Conservation (phyloP, 2,113 vertebrate species). For the Chaetura pelagica region DNA sequence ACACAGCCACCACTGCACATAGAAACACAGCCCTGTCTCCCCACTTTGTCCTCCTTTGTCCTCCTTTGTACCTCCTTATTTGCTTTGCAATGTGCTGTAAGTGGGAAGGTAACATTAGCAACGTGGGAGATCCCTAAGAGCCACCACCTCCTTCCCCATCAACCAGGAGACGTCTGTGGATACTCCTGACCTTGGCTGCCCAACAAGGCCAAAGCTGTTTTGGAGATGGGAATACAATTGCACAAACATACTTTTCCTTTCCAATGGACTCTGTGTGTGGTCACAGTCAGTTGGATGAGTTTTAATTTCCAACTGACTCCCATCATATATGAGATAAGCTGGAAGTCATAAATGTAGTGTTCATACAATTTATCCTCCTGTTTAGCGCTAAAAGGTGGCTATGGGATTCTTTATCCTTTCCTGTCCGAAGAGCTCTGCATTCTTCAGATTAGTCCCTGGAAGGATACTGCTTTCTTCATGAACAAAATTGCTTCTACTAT, state of each 20-base stretch:
- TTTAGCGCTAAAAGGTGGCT: background rate
- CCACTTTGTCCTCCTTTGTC: no score
- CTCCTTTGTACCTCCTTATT: background rate
- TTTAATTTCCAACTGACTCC: conserved; percentile 54
- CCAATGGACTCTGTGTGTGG: conserved; percentile 56
- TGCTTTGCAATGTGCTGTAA: background rate
- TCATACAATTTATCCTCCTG: background rate
- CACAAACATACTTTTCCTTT: conserved; percentile 63
- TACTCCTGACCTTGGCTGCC: background rate
- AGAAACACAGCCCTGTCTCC: background rate
- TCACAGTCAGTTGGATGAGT: conserved; percentile 35
- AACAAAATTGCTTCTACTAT: background rate
- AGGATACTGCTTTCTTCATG: background rate
- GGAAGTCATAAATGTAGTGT: conserved; percentile 1
- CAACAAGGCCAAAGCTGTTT: conserved; percentile 36
- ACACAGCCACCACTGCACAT: no score
- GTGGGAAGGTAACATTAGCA: background rate
- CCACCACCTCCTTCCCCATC: background rate
- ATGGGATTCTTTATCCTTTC: background rate
- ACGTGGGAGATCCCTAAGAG: background rate
- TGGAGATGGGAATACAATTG: conserved; percentile 37
- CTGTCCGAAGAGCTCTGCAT: background rate
- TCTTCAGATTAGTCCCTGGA: background rate
- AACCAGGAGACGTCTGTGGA: background rate
- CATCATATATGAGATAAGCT: conserved; percentile 38